Conservation (phyloP, 2,797 vertebrate species). For the Melanotaenia trifasciata region DNA sequence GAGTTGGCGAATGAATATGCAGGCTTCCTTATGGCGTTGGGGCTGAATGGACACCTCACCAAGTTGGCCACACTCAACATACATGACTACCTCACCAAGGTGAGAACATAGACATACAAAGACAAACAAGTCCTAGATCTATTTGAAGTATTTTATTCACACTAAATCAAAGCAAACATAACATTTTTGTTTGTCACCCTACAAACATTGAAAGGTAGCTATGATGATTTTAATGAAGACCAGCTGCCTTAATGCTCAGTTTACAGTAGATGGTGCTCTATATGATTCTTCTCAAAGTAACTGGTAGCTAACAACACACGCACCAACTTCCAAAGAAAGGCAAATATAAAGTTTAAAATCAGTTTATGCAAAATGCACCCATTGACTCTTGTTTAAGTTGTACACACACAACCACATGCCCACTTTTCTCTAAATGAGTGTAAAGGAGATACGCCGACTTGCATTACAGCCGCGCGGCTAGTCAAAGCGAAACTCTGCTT, state of each 20-base stretch:
- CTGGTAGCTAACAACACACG: background rate
- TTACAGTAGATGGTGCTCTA: constrained; percentile 6
- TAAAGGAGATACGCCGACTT: constrained; percentile 45
- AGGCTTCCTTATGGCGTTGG: constrained; percentile 97
- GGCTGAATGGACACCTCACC: constrained; percentile 95
- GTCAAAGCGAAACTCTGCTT: constrained; percentile 69
- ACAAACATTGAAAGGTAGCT: background rate
- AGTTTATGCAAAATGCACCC: constrained; percentile 38
- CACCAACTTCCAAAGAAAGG: constrained; percentile 1
- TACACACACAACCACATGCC: constrained; percentile 9
- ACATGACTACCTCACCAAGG: constrained; percentile 97
- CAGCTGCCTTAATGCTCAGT: constrained; percentile 10
- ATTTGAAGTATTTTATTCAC: background rate
- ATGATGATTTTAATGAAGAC: constrained; percentile 3
- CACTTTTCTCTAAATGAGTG: constrained; percentile 48
- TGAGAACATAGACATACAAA: constrained; percentile 59
- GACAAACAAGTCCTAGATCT: background rate
- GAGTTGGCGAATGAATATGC: constrained; percentile 97
- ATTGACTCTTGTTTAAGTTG: constrained; percentile 22
- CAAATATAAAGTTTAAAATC: constrained; percentile 31
- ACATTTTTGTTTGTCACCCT: background rate
- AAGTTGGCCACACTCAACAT: constrained; percentile 97
- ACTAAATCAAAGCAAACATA: background rate
- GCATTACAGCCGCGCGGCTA: constrained; percentile 39
- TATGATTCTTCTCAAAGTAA: constrained; percentile 19